Conservation (phyloP, 2,888 invertebrate species). For the Steromphala cineraria region DNA sequence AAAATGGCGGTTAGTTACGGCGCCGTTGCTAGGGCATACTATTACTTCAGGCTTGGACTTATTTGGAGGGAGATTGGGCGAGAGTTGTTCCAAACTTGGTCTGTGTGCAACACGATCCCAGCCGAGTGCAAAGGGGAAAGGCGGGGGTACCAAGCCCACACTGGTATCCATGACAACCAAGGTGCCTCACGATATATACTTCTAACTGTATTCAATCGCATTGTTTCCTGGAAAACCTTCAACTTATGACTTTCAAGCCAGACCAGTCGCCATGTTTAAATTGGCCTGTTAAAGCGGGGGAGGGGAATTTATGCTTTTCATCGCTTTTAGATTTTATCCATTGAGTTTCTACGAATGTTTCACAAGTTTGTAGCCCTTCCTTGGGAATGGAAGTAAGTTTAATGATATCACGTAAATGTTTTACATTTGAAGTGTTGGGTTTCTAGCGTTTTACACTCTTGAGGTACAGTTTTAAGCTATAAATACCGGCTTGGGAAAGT, state of each 20-base stretch:
- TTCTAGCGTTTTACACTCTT: no score
- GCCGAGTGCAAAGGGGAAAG: neutral
- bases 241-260: neutral
- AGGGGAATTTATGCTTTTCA: no score
- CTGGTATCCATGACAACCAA: neutral
- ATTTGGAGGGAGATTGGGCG: conserved; percentile 1
- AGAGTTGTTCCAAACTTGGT: conserved; percentile 22
- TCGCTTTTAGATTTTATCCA: no score
- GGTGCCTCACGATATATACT: neutral
- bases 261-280: neutral
- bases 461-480: no score
- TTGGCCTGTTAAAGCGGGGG: no score
- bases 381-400: no score
- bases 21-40: conserved; percentile 6
- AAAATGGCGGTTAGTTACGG: neutral
- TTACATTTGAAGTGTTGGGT: no score
- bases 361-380: no score
- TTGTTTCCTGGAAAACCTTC: neutral
- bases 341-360: no score
- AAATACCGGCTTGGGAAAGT: no score
- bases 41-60: neutral
- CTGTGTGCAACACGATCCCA: conserved; percentile 3
- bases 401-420: no score
- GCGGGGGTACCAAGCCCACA: neutral
- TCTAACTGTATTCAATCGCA: neutral